Base-by-base conservation (phyloP, 2,797 vertebrate genomes). In the Phrynocephalus guinanensis region DNA sequence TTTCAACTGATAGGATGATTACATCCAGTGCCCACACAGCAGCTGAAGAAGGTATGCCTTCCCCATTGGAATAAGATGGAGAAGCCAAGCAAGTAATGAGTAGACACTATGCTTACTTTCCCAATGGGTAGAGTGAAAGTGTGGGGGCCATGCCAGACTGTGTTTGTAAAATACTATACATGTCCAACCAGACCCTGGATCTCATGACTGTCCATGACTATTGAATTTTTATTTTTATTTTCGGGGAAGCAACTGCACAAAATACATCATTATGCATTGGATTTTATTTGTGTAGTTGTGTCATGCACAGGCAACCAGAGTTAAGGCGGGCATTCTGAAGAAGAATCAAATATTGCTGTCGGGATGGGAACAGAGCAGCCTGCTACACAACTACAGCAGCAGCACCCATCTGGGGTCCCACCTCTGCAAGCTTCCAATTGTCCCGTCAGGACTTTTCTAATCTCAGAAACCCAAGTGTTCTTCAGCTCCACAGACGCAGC, bases 401-500 rank as follows among this genome's bases (percentile, higher is more conserved):
- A n/a, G 82, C 33, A 15, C 26, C 33, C 52, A 1, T 1, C 8
- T 6, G 28, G 24, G 78, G 75, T 79, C 94, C 30, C 96, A 99
- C 98, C 98, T 98, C 98, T 97, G 94, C 97, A 98, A 8, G 97
- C 98, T 95, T 98, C 97, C 82, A 98, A 97, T 90, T 99, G 98
- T 91, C 98, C 98, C 10, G 98, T 97, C 92, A 99, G 95, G 89
- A 99, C 98, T 96, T 98, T 99, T 85, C 98, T 98, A 93, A 99
- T 99, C 96, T 99, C 98, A 84, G 98, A 98, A 96, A 99, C 98
- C 98, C 99, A 99, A 68, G 97, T 97, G 94, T 97, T 98, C 95
- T 98, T 99, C 95, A 98, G 96, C 90, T 99, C 98, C 96, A 99
- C 97, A 38, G 98, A 98, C 82, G 98, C 95, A 88, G 98, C 98